These are phyloP conservation scores for Dicentrarchus labrax DNA, from an alignment of 2,113 vertebrate species.

Conservation along the genomic window DNA sequence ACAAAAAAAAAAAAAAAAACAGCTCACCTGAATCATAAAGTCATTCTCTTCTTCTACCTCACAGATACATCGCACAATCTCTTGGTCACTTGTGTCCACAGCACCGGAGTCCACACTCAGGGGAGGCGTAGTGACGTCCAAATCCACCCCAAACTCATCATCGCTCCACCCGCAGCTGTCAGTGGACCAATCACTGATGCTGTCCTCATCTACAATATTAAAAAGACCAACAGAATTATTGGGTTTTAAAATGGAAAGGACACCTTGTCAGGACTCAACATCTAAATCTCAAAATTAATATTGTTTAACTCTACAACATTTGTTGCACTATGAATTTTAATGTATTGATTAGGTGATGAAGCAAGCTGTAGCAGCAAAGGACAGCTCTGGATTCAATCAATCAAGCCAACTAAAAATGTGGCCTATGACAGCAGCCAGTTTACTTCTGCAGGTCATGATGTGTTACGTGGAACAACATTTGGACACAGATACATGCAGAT, in stretches of 20 bases:
- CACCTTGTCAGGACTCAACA: neutral
- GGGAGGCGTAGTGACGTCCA: constrained; percentile 90
- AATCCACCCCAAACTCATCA: constrained; percentile 89
- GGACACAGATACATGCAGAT: neutral
- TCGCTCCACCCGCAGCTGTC: constrained; percentile 97
- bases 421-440: neutral
- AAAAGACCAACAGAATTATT: neutral
- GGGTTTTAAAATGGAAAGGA: neutral
- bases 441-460: neutral
- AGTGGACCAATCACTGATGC: constrained; percentile 91
- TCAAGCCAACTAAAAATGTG: neutral
- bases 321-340: neutral
- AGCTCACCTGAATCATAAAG: constrained; percentile 97
- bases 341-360: constrained; percentile 43
- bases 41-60: constrained; percentile 97
- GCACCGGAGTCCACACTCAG: constrained; percentile 87
- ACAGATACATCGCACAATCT: constrained; percentile 95
- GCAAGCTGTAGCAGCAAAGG: constrained; percentile 65
- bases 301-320: neutral
- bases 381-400: constrained; percentile 68
- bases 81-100: constrained; percentile 86
- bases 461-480: constrained; percentile 10
- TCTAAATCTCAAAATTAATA: neutral
- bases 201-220: constrained; percentile 89
- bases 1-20: neutral